phyloP scores from a whole-genome alignment of 2,113 vertebrate genomes.

The Lagopus muta region DNA sequence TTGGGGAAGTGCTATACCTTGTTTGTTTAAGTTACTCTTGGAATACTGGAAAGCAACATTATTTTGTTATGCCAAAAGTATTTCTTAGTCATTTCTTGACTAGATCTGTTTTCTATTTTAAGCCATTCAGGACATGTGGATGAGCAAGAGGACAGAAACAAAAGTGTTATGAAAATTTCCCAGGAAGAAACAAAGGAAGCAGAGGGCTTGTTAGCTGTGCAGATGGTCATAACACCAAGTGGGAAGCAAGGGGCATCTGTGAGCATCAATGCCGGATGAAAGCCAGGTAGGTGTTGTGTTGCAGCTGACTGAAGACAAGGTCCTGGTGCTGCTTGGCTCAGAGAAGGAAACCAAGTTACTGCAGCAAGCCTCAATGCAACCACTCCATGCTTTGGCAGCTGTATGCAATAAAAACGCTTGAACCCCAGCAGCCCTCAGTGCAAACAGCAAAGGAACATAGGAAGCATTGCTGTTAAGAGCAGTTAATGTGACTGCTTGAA shows the following conservation, averaged over 20 bases:
- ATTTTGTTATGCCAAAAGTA: background rate
- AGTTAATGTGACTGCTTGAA: background rate
- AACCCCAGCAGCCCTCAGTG: accelerated
- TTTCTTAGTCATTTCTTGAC: background rate
- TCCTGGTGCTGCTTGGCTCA: background rate
- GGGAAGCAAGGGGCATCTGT: background rate
- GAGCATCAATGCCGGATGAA: background rate
- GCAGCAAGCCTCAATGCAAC: background rate
- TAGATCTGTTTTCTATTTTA: background rate
- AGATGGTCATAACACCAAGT: background rate
- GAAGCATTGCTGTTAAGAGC: background rate
- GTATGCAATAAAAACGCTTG: background rate
- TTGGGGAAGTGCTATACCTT: background rate
- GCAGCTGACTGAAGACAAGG: background rate
- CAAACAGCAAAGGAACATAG: background rate
- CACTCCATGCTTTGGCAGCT: accelerated
- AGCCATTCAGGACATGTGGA: background rate
- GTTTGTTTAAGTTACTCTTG: background rate
- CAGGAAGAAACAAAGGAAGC: background rate
- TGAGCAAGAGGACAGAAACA: background rate
- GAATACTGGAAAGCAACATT: background rate
- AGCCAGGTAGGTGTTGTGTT: accelerated
- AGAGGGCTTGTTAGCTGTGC: background rate
- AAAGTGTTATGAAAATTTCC: background rate
- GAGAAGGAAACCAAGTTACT: background rate